Conservation (phyloP, 2,888 invertebrate genomes). For the Diloba caeruleocephala region DNA sequence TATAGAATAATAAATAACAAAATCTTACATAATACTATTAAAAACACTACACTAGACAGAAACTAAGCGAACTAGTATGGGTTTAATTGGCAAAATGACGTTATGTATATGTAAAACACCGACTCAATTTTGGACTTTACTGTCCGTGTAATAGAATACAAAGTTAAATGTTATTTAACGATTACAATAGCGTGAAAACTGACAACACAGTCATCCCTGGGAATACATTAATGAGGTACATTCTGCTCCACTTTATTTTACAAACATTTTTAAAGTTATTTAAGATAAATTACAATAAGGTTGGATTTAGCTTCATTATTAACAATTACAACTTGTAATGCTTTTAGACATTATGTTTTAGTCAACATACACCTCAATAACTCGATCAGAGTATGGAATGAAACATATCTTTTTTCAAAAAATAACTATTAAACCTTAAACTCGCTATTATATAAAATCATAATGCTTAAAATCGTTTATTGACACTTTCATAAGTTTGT, state of each 20-base stretch:
- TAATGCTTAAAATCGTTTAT: conserved; percentile 33
- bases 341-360: background rate
- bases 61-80: conserved; percentile 79
- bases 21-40: conserved; percentile 77
- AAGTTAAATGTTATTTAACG: conserved; percentile 42
- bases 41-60: conserved; percentile 78
- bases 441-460: conserved; percentile 15
- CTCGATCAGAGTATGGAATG: conserved; percentile 33
- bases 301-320: no score
- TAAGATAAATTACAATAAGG: background rate
- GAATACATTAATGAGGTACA: conserved; percentile 14
- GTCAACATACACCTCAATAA: conserved; percentile 13
- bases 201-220: conserved; percentile 35
- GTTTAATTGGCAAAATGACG: conserved; percentile 72
- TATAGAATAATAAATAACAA: conserved; percentile 88
- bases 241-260: background rate
- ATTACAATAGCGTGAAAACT: conserved; percentile 42
- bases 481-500: conserved; percentile 52
- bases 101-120: conserved; percentile 42
- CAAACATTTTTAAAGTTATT: background rate
- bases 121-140: conserved; percentile 45
- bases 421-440: conserved; percentile 22
- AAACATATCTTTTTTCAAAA: conserved; percentile 15
- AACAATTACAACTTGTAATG: background rate
- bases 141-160: conserved; percentile 42